Conservation (phyloP, 2,888 invertebrate genomes). For the Drosophila dives region DNA sequence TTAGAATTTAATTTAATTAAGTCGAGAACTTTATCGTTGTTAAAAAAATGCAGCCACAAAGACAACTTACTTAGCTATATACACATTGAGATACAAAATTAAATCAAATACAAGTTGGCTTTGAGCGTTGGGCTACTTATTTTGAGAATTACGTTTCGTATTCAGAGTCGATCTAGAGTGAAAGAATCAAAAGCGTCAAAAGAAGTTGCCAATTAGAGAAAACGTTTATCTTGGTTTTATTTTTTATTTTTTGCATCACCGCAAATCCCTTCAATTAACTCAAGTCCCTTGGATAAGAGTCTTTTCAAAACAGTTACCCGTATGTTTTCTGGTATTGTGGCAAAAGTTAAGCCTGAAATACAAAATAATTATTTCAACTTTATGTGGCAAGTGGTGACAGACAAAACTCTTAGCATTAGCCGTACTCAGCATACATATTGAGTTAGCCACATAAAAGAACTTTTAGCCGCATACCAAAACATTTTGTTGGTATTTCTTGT, state of each 20-base stretch:
- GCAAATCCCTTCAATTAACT: constrained; percentile 39
- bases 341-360: constrained; percentile 22
- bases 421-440: background rate
- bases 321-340: background rate
- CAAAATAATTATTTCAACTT: constrained; percentile 39
- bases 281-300: constrained; percentile 23
- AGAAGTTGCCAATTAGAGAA: constrained; percentile 40
- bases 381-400: constrained; percentile 5
- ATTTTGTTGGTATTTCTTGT: constrained; percentile 7
- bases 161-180: constrained; percentile 27
- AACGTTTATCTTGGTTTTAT: background rate
- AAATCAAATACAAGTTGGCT: constrained; percentile 52
- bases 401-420: constrained; percentile 11
- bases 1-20: constrained; percentile 47
- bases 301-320: background rate
- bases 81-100: constrained; percentile 34
- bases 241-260: constrained; percentile 5
- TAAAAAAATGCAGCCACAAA: constrained; percentile 32
- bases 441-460: constrained; percentile 12
- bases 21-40: constrained; percentile 28
- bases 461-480: constrained; percentile 20
- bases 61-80: constrained; percentile 14
- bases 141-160: constrained; percentile 67
- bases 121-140: constrained; percentile 51
- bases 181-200: constrained; percentile 10